These are phyloP conservation scores for Setophaga kirtlandii DNA, from an alignment of 2,113 vertebrate genomes.

Conservation along the genomic window DNA sequence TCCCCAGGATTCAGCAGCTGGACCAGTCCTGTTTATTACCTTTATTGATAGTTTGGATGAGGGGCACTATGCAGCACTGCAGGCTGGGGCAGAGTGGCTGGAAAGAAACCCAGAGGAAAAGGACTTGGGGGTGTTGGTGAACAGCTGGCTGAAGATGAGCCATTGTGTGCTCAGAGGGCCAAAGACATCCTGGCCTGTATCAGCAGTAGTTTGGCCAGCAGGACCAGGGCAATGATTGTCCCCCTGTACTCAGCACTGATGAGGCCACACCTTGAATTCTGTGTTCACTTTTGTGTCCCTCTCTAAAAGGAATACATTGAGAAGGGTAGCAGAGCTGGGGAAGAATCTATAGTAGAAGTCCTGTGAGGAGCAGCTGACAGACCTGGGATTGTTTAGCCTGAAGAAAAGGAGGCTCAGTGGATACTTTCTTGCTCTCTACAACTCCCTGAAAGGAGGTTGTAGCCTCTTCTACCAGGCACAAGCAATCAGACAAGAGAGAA, in stretches of 20 bases:
- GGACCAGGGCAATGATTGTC: background rate
- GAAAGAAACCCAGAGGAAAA: background rate
- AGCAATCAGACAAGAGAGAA: background rate
- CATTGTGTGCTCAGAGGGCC: background rate
- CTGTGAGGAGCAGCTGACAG: background rate
- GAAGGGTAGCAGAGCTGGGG: background rate
- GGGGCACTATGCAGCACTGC: too few species aligned
- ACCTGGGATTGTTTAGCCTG: background rate
- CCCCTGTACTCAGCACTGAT: fast-evolving
- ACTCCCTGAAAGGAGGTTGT: background rate
- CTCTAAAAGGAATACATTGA: background rate
- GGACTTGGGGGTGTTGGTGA: background rate
- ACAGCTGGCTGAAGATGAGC: background rate
- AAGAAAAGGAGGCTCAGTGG: background rate
- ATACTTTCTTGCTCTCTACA: background rate
- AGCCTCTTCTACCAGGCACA: background rate
- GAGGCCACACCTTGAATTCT: background rate
- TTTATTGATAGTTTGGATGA: background rate
- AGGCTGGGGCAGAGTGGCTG: background rate
- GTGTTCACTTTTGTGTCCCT: background rate
- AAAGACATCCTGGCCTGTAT: background rate
- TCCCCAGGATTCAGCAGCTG: background rate
- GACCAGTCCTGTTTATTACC: background rate
- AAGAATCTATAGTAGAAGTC: background rate
- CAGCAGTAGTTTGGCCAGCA: background rate